Evolutionary conservation across 2,113 vertebrate genomes (phyloP).

Genomic region (Peromyscus polionotus): DNA sequence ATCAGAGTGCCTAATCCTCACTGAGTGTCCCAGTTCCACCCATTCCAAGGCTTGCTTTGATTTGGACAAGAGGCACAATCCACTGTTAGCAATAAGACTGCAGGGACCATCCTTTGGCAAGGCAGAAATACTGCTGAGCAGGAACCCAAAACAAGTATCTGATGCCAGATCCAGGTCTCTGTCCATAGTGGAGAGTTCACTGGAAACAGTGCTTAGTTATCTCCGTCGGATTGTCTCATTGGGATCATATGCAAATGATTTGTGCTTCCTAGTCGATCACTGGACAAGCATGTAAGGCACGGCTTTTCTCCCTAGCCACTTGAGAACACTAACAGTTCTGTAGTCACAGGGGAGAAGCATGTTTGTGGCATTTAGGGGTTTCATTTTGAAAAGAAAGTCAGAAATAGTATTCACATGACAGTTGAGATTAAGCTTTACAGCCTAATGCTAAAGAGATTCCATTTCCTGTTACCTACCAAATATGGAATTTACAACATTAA

Average conservation of each 20-base stretch:
- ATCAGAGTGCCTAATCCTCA: neutral
- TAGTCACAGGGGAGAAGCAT: neutral
- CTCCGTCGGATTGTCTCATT: neutral
- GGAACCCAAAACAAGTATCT: neutral
- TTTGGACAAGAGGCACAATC: neutral
- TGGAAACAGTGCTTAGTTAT: neutral
- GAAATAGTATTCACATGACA: slow-evolving; percentile 30
- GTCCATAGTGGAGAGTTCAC: neutral
- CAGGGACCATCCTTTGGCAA: neutral
- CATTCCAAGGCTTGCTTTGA: neutral
- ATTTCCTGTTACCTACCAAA: neutral
- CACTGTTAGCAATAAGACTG: neutral
- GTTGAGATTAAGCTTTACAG: neutral
- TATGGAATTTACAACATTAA: neutral
- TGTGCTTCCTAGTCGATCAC: neutral
- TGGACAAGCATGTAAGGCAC: neutral
- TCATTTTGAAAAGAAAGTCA: neutral
- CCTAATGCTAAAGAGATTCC: neutral
- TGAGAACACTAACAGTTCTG: slow-evolving; percentile 40
- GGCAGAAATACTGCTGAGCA: neutral
- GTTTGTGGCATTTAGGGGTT: neutral
- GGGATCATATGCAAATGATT: neutral
- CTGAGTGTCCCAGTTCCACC: neutral
- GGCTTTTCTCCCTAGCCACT: neutral
- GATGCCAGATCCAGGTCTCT: neutral